Percentiles rank a stretch among this genome's conserved stretches.
These are phyloP conservation scores for Todiramphus chloris DNA, from an alignment of 2,113 vertebrate genomes.

Conservation along the genomic window DNA sequence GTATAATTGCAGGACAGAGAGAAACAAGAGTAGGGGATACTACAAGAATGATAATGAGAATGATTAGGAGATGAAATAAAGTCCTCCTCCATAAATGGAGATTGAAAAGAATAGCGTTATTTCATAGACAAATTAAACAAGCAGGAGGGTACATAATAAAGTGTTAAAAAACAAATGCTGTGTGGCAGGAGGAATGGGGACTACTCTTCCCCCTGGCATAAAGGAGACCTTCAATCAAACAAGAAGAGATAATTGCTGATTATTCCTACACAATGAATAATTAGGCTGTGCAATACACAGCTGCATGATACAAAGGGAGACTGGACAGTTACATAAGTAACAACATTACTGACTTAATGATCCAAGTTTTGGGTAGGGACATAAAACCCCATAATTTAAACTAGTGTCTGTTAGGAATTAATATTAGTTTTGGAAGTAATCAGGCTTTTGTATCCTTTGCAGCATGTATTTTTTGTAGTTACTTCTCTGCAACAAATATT, in stretches of 20 bases:
- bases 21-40: not conserved
- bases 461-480: not conserved
- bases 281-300: conserved; percentile 48
- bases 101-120: not conserved
- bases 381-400: conserved; percentile 18
- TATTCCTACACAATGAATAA: conserved; percentile 61
- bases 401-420: not conserved
- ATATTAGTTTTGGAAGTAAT: not conserved
- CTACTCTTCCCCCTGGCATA: not conserved
- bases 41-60: conserved; percentile 21
- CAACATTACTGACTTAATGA: conserved; percentile 46
- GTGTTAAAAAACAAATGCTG: not conserved
- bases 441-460: not conserved
- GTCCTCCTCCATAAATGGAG: not conserved
- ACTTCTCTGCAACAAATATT: not conserved
- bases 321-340: conserved; percentile 51
- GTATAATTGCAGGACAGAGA: conserved; percentile 26
- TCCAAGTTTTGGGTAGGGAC: conserved; percentile 25
- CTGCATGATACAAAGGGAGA: conserved; percentile 49
- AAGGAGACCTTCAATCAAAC: conserved; percentile 46
- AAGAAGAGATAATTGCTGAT: conserved; percentile 52
- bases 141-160: not conserved
- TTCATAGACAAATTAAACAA: conserved; percentile 10
- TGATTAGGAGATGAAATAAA: conserved; percentile 32
- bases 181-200: not conserved